phyloP scores from a whole-genome alignment of 2,797 vertebrate genomes.

The Triplophysa bombifrons region DNA sequence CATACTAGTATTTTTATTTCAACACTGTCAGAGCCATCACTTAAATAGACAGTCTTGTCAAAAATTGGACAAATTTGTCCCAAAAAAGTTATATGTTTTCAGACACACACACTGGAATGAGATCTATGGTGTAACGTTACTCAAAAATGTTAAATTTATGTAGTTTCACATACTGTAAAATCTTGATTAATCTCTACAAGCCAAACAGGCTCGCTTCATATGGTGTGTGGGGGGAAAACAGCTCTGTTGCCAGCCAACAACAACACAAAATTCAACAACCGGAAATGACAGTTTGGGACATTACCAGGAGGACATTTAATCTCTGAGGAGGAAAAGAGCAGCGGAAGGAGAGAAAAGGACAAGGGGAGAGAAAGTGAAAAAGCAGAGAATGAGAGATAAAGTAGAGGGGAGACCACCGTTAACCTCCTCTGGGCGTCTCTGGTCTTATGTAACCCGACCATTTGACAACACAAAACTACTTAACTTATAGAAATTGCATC shows the following conservation, averaged over 20 bases:
- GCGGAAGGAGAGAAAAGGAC: slow-evolving; percentile 55
- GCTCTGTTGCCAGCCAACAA: slow-evolving; percentile 25
- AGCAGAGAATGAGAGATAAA: background rate
- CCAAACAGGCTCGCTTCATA: slow-evolving; percentile 16
- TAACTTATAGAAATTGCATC: too few relatives aligned
- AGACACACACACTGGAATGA: background rate
- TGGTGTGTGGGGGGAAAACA: slow-evolving; percentile 15
- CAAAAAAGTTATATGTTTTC: background rate
- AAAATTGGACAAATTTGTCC: too few relatives aligned
- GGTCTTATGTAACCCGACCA: too few relatives aligned
- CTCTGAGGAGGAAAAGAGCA: background rate
- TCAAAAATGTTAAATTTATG: slow-evolving; percentile 10
- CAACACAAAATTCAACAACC: slow-evolving; percentile 21
- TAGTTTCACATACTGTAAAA: slow-evolving; percentile 12
- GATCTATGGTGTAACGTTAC: slow-evolving; percentile 3
- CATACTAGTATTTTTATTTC: too few relatives aligned
- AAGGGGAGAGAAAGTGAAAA: slow-evolving; percentile 33
- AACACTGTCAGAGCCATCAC: too few relatives aligned
- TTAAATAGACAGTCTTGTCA: too few relatives aligned
- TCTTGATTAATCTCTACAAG: slow-evolving; percentile 27
- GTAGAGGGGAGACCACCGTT: background rate
- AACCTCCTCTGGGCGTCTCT: background rate
- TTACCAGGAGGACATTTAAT: slow-evolving; percentile 8
- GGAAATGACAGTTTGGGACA: slow-evolving; percentile 9
- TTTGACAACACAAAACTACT: too few relatives aligned